Conservation (phyloP, 23 tunicate species). For the Diplosoma virens region DNA sequence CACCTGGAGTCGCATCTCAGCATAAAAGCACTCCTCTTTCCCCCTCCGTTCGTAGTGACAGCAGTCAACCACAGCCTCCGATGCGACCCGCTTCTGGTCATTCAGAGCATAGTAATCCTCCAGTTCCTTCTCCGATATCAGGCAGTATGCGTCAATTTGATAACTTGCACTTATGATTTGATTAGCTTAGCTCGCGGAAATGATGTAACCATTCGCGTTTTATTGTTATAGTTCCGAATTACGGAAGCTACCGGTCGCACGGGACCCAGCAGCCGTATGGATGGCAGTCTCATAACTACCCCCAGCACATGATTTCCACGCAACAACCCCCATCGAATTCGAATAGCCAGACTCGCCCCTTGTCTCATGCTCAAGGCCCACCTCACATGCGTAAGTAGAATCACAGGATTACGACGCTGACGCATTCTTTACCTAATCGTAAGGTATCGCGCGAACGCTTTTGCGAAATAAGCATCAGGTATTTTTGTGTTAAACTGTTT, state of each 20-base stretch:
- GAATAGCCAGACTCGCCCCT: background rate
- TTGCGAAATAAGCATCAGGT: too few species aligned
- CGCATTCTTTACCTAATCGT: too few species aligned
- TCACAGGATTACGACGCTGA: too few species aligned
- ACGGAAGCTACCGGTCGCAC: constrained; percentile 8
- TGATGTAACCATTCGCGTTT: too few species aligned
- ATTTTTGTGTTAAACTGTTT: too few species aligned
- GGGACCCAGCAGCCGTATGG: background rate
- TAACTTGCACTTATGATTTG: too few species aligned
- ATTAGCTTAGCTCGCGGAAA: too few species aligned
- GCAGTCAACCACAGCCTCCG: constrained; percentile 32
- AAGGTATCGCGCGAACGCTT: too few species aligned
- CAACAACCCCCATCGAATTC: constrained; percentile 39
- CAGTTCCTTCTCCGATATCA: constrained; percentile 15
- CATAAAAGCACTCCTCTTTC: constrained; percentile 45
- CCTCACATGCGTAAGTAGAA: background rate
- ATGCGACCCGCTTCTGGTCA: constrained; percentile 42
- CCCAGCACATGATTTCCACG: constrained; percentile 59
- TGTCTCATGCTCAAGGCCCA: background rate
- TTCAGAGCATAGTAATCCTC: constrained; percentile 31
- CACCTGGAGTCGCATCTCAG: constrained; percentile 27
- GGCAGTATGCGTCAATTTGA: too few species aligned
- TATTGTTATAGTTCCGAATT: too few species aligned
- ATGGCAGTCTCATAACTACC: constrained; percentile 27
- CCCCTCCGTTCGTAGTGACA: constrained; percentile 48